These are phyloP conservation scores for Avahi laniger DNA, from an alignment of 2,797 vertebrate genomes.

Conservation along the genomic window DNA sequence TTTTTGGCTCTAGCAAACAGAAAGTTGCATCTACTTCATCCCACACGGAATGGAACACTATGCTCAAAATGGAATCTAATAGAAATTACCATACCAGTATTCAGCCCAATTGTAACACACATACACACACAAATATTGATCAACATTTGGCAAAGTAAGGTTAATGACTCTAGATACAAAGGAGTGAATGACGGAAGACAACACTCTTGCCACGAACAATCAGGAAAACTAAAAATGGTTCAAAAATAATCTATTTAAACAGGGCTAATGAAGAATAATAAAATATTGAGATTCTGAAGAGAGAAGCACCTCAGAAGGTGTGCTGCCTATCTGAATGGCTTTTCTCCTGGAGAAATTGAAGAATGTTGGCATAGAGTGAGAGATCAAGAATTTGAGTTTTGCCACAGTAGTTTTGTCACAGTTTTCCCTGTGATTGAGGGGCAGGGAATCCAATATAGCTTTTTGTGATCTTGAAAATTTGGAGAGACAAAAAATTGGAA, in stretches of 20 bases:
- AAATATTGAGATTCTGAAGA: background rate
- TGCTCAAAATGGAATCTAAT: background rate
- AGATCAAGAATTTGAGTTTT: background rate
- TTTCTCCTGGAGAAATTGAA: background rate
- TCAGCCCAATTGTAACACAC: background rate
- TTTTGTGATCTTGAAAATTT: background rate
- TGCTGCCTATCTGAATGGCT: background rate
- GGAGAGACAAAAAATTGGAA: background rate
- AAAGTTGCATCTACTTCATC: background rate
- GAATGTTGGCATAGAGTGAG: background rate
- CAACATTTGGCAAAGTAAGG: background rate
- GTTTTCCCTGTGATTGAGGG: background rate
- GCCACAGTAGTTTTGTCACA: background rate
- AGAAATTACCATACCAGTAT: background rate
- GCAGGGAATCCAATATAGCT: background rate
- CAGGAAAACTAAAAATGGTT: background rate
- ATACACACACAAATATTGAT: background rate
- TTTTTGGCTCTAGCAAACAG: background rate
- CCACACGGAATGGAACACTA: fast-evolving
- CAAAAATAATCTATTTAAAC: background rate
- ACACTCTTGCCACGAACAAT: background rate
- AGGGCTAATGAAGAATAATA: background rate
- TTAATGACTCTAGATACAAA: background rate
- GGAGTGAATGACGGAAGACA: background rate
- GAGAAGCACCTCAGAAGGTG: background rate